phyloP scores from a whole-genome alignment of 2,888 invertebrate genomes.

The Hedya salicella region DNA sequence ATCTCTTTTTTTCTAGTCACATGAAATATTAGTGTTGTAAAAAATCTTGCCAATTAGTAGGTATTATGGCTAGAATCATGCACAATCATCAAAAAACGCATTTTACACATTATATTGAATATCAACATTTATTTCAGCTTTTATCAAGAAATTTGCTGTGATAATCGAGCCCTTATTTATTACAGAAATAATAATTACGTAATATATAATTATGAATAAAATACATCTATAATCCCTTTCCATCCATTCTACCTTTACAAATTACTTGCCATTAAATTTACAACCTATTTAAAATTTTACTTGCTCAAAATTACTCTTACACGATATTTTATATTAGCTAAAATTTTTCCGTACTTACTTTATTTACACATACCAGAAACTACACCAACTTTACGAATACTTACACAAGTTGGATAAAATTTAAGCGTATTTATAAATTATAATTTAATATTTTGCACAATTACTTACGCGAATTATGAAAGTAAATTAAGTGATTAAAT shows the following conservation, averaged over 20 bases:
- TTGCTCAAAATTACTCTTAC: slow-evolving; percentile 40
- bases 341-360: slow-evolving; percentile 11
- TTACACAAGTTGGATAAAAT: slow-evolving; percentile 42
- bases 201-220: slow-evolving; percentile 21
- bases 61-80: neutral
- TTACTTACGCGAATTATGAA: slow-evolving; percentile 35
- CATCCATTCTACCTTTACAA: slow-evolving; percentile 38
- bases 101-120: slow-evolving; percentile 6
- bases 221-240: slow-evolving; percentile 29
- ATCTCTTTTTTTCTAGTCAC: slow-evolving; percentile 2
- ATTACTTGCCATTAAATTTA: slow-evolving; percentile 30
- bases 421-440: slow-evolving; percentile 39
- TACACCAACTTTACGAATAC: slow-evolving; percentile 47
- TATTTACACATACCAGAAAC: slow-evolving; percentile 27
- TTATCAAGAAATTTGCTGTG: slow-evolving; percentile 40
- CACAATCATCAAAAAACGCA: neutral
- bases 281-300: slow-evolving; percentile 21
- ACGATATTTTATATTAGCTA: slow-evolving; percentile 28
- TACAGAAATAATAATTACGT: slow-evolving; percentile 25
- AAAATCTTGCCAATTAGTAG: neutral
- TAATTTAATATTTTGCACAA: slow-evolving; percentile 36
- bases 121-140: slow-evolving; percentile 33
- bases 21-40: neutral
- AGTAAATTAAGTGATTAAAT: slow-evolving; percentile 44
- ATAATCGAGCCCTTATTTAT: slow-evolving; percentile 41